Conservation (phyloP, 2,113 vertebrate species). For the Salvelinus sp. region DNA sequence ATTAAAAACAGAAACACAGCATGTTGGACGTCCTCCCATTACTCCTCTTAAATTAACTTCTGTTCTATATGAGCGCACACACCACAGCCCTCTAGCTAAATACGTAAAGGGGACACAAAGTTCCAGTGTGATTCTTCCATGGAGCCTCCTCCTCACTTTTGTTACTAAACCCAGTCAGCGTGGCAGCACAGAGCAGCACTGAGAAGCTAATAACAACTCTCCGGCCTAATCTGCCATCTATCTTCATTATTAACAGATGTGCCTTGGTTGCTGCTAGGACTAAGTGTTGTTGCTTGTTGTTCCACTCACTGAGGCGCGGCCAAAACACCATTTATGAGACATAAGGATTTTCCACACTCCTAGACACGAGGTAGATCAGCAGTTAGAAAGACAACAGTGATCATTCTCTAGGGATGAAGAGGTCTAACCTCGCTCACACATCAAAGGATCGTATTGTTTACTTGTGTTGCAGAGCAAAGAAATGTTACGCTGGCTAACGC, state of each 20-base stretch:
- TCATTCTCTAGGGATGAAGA: slow-evolving; percentile 24
- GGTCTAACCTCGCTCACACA: slow-evolving; percentile 34
- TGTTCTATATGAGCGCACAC: not conserved
- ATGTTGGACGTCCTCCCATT: not conserved
- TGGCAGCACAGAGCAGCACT: slow-evolving; percentile 12
- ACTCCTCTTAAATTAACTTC: not conserved
- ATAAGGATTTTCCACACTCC: slow-evolving; percentile 59
- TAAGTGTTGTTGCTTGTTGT: slow-evolving; percentile 62
- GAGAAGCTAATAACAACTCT: slow-evolving; percentile 17
- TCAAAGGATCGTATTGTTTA: slow-evolving; percentile 50
- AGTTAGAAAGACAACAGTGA: slow-evolving; percentile 49
- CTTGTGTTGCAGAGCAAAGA: slow-evolving; percentile 35
- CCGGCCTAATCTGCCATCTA: slow-evolving; percentile 31
- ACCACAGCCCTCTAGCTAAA: not conserved
- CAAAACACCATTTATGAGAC: slow-evolving; percentile 58
- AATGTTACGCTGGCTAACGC: slow-evolving; percentile 26
- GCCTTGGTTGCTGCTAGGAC: slow-evolving; percentile 51
- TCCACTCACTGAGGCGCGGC: slow-evolving; percentile 35
- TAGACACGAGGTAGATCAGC: slow-evolving; percentile 29
- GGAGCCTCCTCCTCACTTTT: slow-evolving; percentile 13
- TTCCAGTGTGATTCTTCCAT: slow-evolving; percentile 13
- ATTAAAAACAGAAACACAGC: too few species aligned
- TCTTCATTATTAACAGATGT: slow-evolving; percentile 66
- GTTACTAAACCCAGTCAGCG: slow-evolving; percentile 11
- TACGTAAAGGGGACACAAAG: not conserved